These are phyloP conservation scores for Seira sanloemensis DNA, from an alignment of 2,888 invertebrate genomes.

Conservation along the genomic window DNA sequence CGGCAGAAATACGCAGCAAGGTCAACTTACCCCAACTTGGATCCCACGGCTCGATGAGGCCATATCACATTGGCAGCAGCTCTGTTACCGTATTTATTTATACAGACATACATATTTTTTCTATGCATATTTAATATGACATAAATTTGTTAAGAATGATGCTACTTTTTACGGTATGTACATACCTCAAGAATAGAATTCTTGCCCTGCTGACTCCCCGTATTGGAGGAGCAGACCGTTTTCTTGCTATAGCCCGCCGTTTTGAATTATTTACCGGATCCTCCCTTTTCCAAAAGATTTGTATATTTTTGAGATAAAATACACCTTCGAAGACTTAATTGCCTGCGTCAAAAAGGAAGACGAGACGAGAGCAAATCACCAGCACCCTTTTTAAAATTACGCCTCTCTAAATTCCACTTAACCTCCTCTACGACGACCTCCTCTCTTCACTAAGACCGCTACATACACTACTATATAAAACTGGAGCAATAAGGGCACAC, in stretches of 20 bases:
- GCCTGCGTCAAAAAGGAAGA: background rate
- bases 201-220: conserved; percentile 68
- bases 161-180: too few relatives aligned
- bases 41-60: conserved; percentile 90
- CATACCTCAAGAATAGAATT: conserved; percentile 68
- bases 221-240: conserved; percentile 69
- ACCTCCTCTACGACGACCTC: too few relatives aligned
- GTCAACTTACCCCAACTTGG: too few relatives aligned
- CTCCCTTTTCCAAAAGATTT: background rate
- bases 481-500: conserved; percentile 3
- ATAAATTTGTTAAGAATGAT: too few relatives aligned
- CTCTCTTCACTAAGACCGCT: conserved; percentile 24
- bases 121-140: background rate
- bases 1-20: too few relatives aligned
- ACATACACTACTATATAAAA: conserved; percentile 8
- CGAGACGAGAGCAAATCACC: background rate
- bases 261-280: conserved; percentile 46
- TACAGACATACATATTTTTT: too few relatives aligned
- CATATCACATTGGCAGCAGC: conserved; percentile 79
- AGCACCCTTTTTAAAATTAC: background rate
- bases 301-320: background rate
- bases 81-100: too few relatives aligned
- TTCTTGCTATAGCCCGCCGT: conserved; percentile 69
- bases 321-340: background rate
- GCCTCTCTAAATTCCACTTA: background rate